Base-by-base conservation (phyloP, 2,113 vertebrate species). In the Indicator indicator region DNA sequence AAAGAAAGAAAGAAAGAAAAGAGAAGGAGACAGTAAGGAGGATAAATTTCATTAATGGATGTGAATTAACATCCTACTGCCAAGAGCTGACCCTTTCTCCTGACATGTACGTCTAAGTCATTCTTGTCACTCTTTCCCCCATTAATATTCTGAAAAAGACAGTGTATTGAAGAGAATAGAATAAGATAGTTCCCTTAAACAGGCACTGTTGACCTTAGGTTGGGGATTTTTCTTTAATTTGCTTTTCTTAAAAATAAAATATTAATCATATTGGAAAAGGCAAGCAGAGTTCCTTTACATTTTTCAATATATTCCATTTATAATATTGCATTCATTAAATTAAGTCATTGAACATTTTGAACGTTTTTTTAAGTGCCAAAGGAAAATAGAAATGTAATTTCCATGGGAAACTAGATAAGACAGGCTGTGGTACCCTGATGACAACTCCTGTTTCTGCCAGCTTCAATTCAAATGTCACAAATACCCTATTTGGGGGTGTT, bases 231-330 rank as follows among this genome's bases (percentile, higher is more conserved):
- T 97, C 98, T 98, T 98, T 98, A 98, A 98, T 99, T 98, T 98
- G 98, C 98, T 98, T 99, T 99, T 98, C 98, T 98, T 98, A 97
- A 98, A 98, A 98, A 98, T 98, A 98, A 99, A 99, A 99, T 99
- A 99, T 99, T 99, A 99, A 99, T 98, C 97, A 97, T 97, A 98
- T 98, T 98, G 98, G 98, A 98, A 98, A 98, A 98, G 97, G 93
- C 95, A 96, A 95, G 97, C 95, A 96, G 98, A 97, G 96, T 97
- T 97, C 97, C 97, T 98, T 98, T 98, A 98, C 95, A 94, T 97
- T 98, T 98, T 97, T 96, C 97, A 98, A 90, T 97, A 98, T 98
- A 98, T 98, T 98, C 96, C 92, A 92, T 97, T 98, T 97, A 94
- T 96, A 97, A 97, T 97, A 98, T 96, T 97, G 96, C 96, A 97